phyloP scores from a whole-genome alignment of 2,113 vertebrate genomes.

The Chaenocephalus aceratus region DNA sequence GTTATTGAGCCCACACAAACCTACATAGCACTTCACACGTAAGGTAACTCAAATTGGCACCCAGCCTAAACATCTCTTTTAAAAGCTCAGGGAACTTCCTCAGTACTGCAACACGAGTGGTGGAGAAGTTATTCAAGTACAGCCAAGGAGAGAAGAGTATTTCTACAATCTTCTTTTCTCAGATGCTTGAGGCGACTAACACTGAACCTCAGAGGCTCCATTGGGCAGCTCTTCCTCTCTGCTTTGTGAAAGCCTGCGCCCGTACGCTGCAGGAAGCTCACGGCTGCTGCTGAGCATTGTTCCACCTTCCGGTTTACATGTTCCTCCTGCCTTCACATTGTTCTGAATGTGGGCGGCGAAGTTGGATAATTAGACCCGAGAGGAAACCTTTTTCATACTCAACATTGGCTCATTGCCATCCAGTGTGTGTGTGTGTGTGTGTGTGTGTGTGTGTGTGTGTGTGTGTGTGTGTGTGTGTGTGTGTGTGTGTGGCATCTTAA shows the following conservation, averaged over 20 bases:
- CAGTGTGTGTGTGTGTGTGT: conserved; percentile 8
- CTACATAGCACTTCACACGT: too few species aligned
- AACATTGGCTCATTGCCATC: neutral
- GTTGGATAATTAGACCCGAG: conserved; percentile 4
- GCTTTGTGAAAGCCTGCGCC: neutral
- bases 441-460: conserved; percentile 5
- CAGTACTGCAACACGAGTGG: neutral
- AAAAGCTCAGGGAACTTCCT: neutral
- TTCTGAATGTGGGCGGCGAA: conserved; percentile 12
- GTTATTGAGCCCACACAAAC: too few species aligned
- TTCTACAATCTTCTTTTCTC: neutral
- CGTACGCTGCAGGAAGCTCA: conserved; percentile 38
- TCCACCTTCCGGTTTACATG: conserved; percentile 45
- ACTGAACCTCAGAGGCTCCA: neutral
- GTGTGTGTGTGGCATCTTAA: neutral
- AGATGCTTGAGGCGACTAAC: neutral
- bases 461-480: too few species aligned
- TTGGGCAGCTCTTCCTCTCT: conserved; percentile 4
- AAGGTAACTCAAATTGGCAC: too few species aligned
- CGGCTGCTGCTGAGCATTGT: conserved; percentile 36
- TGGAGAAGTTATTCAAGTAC: neutral
- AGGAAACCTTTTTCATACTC: conserved; percentile 37
- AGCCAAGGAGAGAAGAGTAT: neutral
- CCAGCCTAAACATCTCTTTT: too few species aligned
- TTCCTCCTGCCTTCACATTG: conserved; percentile 35